These are phyloP conservation scores for Nycticebus coucang DNA, from an alignment of 2,113 vertebrate species.

Conservation along the genomic window DNA sequence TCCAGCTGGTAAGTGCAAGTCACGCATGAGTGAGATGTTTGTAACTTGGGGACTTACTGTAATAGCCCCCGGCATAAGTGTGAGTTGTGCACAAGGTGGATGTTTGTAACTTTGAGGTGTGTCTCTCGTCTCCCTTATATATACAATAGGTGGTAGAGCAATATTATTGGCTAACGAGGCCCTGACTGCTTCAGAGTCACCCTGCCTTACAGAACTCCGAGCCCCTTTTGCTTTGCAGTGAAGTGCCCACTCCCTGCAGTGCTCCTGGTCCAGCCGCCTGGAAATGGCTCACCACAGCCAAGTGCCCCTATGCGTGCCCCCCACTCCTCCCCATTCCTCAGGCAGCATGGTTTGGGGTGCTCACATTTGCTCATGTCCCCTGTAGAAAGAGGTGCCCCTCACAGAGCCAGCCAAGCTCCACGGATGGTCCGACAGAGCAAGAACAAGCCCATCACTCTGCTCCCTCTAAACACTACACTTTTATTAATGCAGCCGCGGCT, in stretches of 20 bases:
- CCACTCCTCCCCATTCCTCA: neutral
- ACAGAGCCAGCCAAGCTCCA: rapidly evolving
- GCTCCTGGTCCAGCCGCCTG: neutral
- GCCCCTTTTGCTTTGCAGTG: neutral
- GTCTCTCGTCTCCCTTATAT: neutral
- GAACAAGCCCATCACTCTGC: neutral
- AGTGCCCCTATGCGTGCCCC: rapidly evolving
- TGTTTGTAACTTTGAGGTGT: too few relatives aligned
- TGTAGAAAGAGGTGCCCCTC: neutral
- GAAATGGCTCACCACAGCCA: too few relatives aligned
- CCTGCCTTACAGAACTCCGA: neutral
- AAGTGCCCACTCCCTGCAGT: neutral
- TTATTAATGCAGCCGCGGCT: neutral
- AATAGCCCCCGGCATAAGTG: too few relatives aligned
- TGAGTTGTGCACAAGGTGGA: too few relatives aligned
- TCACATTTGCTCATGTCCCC: neutral
- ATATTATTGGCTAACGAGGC: rapidly evolving
- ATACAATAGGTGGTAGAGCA: rapidly evolving
- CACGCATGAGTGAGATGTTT: too few relatives aligned
- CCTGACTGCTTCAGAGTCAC: neutral
- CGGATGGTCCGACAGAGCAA: neutral
- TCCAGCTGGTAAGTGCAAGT: too few relatives aligned
- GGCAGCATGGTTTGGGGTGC: too few relatives aligned
- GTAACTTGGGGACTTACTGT: too few relatives aligned
- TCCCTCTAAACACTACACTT: neutral